Evolutionary conservation across 2,797 vertebrate genomes (phyloP).

Genomic region (Molothrus ater): DNA sequence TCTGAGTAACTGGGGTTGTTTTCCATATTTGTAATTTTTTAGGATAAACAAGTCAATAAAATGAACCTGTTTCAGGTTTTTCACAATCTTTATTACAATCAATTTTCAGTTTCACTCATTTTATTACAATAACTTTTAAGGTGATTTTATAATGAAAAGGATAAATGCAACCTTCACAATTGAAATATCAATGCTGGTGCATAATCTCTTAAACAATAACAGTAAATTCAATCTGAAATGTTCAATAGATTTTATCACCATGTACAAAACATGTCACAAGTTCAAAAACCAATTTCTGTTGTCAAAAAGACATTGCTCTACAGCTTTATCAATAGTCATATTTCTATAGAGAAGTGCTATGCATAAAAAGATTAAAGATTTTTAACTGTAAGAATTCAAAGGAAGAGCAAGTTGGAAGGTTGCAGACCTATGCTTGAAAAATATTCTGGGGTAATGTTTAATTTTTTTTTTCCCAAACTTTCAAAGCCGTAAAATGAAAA

Average conservation of each 20-base stretch:
- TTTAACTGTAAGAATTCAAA: background rate
- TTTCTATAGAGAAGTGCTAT: background rate
- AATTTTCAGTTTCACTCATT: background rate
- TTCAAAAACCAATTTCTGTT: background rate
- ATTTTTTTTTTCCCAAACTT: background rate
- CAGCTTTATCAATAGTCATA: background rate
- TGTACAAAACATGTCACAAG: background rate
- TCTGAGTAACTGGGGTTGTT: background rate
- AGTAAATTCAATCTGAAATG: background rate
- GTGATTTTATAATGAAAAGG: background rate
- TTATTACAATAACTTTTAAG: background rate
- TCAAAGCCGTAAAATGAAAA: background rate
- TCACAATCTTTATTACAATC: background rate
- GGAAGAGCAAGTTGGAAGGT: background rate
- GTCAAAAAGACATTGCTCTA: background rate
- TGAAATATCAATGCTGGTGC: background rate
- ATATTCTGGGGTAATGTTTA: background rate
- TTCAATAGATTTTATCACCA: background rate
- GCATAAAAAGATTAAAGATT: background rate
- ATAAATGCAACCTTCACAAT: background rate
- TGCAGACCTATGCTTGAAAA: background rate
- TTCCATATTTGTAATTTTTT: background rate
- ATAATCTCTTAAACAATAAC: background rate
- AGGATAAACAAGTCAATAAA: background rate
- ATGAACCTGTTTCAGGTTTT: background rate